Evolutionary conservation across 2,113 vertebrate species (phyloP).

Genomic region (Oceanodroma tethys): DNA sequence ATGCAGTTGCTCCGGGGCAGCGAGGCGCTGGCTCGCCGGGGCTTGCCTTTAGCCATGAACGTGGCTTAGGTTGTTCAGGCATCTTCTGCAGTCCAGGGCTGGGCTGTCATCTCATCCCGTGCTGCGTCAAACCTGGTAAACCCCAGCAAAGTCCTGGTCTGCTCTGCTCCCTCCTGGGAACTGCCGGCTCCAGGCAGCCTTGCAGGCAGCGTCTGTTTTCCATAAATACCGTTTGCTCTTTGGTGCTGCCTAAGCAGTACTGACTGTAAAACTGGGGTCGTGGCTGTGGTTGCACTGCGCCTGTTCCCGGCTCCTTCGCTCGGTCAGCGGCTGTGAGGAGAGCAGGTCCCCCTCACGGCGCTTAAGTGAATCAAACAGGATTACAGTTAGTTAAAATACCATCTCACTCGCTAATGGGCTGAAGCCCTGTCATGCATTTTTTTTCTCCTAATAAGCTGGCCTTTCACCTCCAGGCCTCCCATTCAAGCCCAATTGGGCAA

Average conservation of each 20-base stretch:
- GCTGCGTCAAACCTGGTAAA: fast-evolving
- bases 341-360: background rate
- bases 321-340: background rate
- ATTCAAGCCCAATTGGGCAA: slow-evolving; percentile 37
- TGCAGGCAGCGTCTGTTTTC: background rate
- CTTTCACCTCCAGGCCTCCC: slow-evolving; percentile 49
- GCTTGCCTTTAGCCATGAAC: background rate
- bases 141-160: background rate
- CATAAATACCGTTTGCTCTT: background rate
- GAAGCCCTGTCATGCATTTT: background rate
- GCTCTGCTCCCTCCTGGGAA: background rate
- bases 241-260: background rate
- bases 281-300: background rate
- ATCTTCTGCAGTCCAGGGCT: background rate
- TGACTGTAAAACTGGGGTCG: fast-evolving
- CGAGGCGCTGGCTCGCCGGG: fast-evolving
- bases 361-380: background rate
- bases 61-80: background rate
- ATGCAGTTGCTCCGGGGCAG: background rate
- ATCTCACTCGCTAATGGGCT: background rate
- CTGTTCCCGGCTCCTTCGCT: background rate
- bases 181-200: background rate
- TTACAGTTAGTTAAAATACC: slow-evolving; percentile 10
- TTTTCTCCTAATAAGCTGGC: slow-evolving; percentile 10
- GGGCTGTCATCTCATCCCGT: background rate